These are phyloP conservation scores for Noctua comes DNA, from an alignment of 2,888 invertebrate species.

Conservation along the genomic window DNA sequence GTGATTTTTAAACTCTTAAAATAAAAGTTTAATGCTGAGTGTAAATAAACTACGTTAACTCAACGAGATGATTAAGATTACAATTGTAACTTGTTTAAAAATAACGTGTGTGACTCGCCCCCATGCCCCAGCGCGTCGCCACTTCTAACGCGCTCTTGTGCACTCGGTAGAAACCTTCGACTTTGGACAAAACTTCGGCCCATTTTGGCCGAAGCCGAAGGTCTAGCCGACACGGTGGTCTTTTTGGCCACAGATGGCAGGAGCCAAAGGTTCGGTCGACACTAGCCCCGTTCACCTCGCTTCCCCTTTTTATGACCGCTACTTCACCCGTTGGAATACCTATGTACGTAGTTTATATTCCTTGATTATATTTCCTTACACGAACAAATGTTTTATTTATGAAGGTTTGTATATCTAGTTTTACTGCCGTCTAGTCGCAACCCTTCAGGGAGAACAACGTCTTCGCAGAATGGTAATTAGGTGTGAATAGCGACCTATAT, in stretches of 20 bases:
- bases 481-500: conserved; percentile 29
- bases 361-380: neutral
- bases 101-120: neutral
- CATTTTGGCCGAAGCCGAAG: neutral
- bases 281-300: neutral
- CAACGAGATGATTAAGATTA: neutral
- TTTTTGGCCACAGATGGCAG: neutral
- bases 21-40: neutral
- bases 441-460: neutral
- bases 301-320: neutral
- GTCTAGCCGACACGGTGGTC: neutral
- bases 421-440: neutral
- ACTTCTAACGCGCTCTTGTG: neutral
- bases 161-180: neutral
- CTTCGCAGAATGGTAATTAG: conserved; percentile 27
- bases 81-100: neutral
- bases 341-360: neutral
- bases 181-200: neutral
- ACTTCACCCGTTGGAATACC: neutral
- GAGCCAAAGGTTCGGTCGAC: neutral
- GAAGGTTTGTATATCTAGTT: conserved; percentile 1
- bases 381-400: conserved; percentile 10
- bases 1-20: neutral
- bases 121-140: neutral
- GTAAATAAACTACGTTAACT: neutral